A percentile compares a stretch with the other conserved stretches of the same genome.
These are phyloP conservation scores for Premnoplex brunnescens DNA, from an alignment of 2,797 vertebrate genomes.

Conservation along the genomic window DNA sequence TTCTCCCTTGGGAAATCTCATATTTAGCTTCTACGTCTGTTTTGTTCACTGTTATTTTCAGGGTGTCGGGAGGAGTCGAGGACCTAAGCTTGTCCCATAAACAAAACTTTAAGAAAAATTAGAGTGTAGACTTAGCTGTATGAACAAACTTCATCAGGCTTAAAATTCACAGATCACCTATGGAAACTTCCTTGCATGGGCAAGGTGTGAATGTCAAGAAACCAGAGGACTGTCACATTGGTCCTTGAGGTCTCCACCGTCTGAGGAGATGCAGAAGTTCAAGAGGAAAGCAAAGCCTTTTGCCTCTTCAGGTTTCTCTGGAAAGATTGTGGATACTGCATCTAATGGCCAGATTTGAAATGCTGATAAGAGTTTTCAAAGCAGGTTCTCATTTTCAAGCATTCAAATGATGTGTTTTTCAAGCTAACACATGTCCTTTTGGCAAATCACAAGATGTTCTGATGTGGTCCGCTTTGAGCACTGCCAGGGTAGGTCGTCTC, in stretches of 20 bases:
- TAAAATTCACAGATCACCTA: neutral
- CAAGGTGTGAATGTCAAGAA: neutral
- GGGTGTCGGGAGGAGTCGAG: rapidly evolving
- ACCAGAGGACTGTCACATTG: too few relatives aligned
- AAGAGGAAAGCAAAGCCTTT: neutral
- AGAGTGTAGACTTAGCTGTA: neutral
- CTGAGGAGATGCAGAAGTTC: neutral
- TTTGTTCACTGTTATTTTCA: neutral
- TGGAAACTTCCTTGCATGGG: neutral
- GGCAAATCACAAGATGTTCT: neutral
- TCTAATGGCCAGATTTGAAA: neutral
- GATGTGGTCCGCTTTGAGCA: neutral
- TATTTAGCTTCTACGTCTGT: neutral
- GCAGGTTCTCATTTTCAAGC: neutral
- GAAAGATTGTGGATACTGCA: neutral
- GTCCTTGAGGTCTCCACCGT: neutral
- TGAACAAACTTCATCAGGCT: neutral
- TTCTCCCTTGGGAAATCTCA: neutral
- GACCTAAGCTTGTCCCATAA: neutral
- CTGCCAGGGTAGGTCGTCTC: neutral
- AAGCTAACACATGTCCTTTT: neutral
- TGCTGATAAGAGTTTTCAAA: neutral
- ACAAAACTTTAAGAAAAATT: neutral
- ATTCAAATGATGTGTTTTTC: neutral
- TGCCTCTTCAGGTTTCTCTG: neutral